phyloP scores from a whole-genome alignment of 2,888 invertebrate genomes.

The Sabatieria punctata region DNA sequence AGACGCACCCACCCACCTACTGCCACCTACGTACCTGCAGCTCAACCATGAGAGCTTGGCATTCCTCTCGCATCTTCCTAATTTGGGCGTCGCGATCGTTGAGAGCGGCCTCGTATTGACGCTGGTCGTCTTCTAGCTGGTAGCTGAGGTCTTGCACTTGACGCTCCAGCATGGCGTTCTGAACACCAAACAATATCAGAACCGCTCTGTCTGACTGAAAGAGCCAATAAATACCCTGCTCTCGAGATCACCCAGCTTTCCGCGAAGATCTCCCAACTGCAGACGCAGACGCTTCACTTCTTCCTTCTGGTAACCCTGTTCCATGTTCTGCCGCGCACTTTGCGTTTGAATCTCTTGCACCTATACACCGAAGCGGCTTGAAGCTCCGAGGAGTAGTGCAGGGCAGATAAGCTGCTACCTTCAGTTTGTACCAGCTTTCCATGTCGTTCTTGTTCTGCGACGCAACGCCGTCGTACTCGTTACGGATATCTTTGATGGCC shows the following conservation, averaged over 20 bases:
- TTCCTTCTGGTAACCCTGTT: conserved; percentile 36
- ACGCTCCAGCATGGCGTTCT: conserved; percentile 39
- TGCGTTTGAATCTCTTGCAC: conserved; percentile 40
- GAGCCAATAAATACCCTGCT: too few relatives aligned
- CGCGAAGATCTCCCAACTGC: conserved; percentile 35
- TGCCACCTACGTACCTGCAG: too few relatives aligned
- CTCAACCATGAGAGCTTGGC: conserved; percentile 17
- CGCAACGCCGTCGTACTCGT: conserved; percentile 38
- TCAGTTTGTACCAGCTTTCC: conserved; percentile 39
- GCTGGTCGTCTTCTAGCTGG: conserved; percentile 37
- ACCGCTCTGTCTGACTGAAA: too few relatives aligned
- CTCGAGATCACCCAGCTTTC: conserved; percentile 38
- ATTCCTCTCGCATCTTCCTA: conserved; percentile 31
- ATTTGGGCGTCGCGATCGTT: conserved; percentile 31
- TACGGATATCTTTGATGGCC: conserved; percentile 39
- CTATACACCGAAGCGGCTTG: too few relatives aligned
- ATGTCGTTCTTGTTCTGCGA: conserved; percentile 35
- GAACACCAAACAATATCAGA: conserved; percentile 12
- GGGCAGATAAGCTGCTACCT: conserved; percentile 27
- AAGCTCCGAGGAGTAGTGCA: too few relatives aligned
- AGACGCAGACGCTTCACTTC: conserved; percentile 37
- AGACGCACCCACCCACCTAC: too few relatives aligned
- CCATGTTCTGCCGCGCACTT: conserved; percentile 35
- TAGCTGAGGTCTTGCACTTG: conserved; percentile 37
- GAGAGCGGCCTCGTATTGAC: conserved; percentile 36